Percentiles rank a stretch among this genome's conserved stretches.
phyloP scores from a whole-genome alignment of 2,888 invertebrate species.

The Cheilosia soror region DNA sequence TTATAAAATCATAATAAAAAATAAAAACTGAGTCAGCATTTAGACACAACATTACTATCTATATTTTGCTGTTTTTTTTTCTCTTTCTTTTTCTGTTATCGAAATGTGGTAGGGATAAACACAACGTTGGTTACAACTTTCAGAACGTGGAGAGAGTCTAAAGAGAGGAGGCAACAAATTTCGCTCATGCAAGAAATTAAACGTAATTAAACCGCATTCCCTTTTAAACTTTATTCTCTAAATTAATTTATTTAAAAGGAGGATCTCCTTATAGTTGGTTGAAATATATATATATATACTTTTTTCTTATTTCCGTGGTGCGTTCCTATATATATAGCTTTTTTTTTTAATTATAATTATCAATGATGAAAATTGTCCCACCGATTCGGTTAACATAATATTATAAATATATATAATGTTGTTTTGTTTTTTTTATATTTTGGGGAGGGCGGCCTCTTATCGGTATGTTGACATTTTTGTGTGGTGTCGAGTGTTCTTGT shows the following conservation, averaged over 20 bases:
- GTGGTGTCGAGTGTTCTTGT: constrained; percentile 10
- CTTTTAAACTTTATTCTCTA: constrained; percentile 60
- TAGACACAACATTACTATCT: constrained; percentile 74
- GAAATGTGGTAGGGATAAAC: constrained; percentile 61
- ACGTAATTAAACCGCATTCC: constrained; percentile 24
- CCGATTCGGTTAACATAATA: constrained; percentile 50
- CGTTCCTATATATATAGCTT: constrained; percentile 60
- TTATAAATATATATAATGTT: constrained; percentile 59
- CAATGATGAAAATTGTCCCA: constrained; percentile 52
- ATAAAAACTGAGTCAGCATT: constrained; percentile 71
- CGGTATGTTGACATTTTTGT: constrained; percentile 22
- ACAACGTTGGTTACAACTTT: constrained; percentile 43
- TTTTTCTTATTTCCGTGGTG: constrained; percentile 56
- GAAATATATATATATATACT: constrained; percentile 25
- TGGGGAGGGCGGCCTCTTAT: constrained; percentile 29
- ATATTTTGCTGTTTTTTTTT: constrained; percentile 32
- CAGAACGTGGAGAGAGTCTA: not conserved
- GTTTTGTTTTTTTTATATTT: constrained; percentile 29
- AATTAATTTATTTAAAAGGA: constrained; percentile 40
- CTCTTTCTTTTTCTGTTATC: constrained; percentile 13
- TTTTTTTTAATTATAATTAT: constrained; percentile 36
- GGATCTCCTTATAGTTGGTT: constrained; percentile 43
- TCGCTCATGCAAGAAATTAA: constrained; percentile 38
- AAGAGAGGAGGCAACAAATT: constrained; percentile 37
- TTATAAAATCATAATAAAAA: constrained; percentile 75